Evolutionary conservation across 2,888 invertebrate genomes (phyloP).

Genomic region (Brachyopa scutellaris): DNA sequence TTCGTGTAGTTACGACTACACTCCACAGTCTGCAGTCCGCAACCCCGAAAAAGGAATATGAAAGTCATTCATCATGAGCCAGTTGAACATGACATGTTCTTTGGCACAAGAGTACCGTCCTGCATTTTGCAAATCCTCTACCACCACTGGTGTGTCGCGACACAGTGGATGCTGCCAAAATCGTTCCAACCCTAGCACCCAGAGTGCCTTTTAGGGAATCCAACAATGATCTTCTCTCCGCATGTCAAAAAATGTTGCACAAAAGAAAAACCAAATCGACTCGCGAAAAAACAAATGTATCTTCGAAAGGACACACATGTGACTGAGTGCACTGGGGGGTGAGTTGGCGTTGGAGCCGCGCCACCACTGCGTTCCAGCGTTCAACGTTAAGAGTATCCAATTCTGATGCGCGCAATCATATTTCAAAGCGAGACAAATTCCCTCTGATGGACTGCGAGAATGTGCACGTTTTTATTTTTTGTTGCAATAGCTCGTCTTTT

Average conservation of each 20-base stretch:
- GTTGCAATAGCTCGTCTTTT: conserved; percentile 75
- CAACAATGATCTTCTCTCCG: conserved; percentile 8
- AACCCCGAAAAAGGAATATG: background rate
- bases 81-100: conserved; percentile 73
- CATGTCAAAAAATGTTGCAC: conserved; percentile 21
- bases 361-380: background rate
- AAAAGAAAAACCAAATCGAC: background rate
- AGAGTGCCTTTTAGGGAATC: background rate
- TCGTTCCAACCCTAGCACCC: background rate
- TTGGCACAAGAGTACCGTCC: conserved; percentile 66
- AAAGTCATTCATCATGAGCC: conserved; percentile 73
- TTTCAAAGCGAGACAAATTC: conserved; percentile 60
- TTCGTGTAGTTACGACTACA: too few species aligned
- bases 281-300: conserved; percentile 35
- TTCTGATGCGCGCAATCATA: conserved; percentile 49
- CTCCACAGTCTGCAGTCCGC: too few species aligned
- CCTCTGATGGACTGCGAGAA: conserved; percentile 42
- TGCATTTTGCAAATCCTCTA: background rate
- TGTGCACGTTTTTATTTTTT: conserved; percentile 63
- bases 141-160: background rate
- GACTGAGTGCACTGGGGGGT: conserved; percentile 26
- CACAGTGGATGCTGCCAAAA: conserved; percentile 2
- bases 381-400: background rate
- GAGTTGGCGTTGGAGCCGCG: background rate
- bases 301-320: conserved; percentile 30